Evolutionary conservation across 2,113 vertebrate species (phyloP).

Genomic region (Phoxinus phoxinus): DNA sequence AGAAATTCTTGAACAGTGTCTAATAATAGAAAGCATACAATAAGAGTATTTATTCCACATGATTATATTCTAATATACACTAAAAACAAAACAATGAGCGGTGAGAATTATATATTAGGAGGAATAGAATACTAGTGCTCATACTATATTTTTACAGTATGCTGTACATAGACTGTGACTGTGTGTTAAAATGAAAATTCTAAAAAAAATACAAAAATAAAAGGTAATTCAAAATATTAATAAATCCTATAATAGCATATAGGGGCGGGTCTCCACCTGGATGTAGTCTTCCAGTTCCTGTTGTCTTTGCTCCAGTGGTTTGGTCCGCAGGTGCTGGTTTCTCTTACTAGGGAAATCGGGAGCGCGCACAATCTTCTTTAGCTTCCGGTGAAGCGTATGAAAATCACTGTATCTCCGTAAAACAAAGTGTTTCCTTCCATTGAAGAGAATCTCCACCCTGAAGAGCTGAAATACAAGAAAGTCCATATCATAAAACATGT

Average conservation of each 20-base stretch:
- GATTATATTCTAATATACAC: not conserved
- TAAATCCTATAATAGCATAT: not conserved
- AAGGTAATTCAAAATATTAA: not conserved
- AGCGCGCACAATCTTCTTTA: constrained; percentile 87
- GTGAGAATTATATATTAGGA: not conserved
- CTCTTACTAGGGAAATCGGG: constrained; percentile 89
- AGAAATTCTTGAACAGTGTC: too few relatives aligned
- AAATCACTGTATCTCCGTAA: constrained; percentile 87
- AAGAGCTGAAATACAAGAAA: constrained; percentile 78
- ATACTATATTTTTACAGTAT: not conserved
- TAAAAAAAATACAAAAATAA: not conserved
- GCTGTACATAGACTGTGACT: not conserved
- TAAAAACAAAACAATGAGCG: not conserved
- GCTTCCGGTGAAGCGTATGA: constrained; percentile 88
- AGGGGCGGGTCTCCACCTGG: constrained; percentile 71
- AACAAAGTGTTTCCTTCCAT: constrained; percentile 88
- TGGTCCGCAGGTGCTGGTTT: constrained; percentile 84
- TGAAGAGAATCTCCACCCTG: constrained; percentile 86
- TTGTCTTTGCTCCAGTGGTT: constrained; percentile 86
- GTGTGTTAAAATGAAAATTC: not conserved
- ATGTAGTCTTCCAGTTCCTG: constrained; percentile 90
- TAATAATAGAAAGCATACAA: too few relatives aligned
- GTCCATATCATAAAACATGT: not conserved
- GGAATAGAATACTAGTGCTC: not conserved
- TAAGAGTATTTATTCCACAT: not conserved